A percentile compares a stretch with the other conserved stretches of the same genome.
phyloP scores from a whole-genome alignment of 2,888 invertebrate genomes.

The Anaspis maculata region DNA sequence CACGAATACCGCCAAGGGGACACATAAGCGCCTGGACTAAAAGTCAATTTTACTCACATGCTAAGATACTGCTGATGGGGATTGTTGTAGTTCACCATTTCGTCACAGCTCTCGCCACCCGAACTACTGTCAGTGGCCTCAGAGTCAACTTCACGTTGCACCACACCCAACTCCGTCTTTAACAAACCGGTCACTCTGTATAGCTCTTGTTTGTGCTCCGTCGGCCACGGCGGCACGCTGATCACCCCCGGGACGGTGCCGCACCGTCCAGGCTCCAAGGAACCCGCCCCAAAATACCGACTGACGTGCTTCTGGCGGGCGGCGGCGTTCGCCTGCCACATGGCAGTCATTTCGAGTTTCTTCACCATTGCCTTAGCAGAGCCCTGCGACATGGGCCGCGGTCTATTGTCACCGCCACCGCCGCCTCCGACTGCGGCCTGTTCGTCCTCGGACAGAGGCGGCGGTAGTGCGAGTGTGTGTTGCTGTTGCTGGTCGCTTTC shows the following conservation, averaged over 20 bases:
- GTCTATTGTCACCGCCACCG: too few relatives aligned
- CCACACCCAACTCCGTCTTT: conserved; percentile 61
- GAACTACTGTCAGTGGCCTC: conserved; percentile 92
- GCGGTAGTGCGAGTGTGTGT: not conserved
- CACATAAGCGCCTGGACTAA: too few relatives aligned
- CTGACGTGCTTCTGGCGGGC: conserved; percentile 34
- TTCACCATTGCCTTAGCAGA: conserved; percentile 52
- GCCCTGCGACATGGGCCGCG: conserved; percentile 42
- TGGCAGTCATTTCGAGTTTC: conserved; percentile 45
- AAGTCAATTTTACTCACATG: conserved; percentile 81
- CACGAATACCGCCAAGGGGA: too few relatives aligned
- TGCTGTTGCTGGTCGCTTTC: conserved; percentile 20
- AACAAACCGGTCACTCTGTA: conserved; percentile 66
- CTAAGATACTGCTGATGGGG: conserved; percentile 65
- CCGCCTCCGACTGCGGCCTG: too few relatives aligned
- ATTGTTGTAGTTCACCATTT: conserved; percentile 72
- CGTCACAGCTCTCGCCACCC: conserved; percentile 90
- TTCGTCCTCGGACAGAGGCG: conserved; percentile 22
- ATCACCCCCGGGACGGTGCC: conserved; percentile 28
- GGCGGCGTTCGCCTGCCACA: conserved; percentile 37
- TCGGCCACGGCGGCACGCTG: conserved; percentile 42
- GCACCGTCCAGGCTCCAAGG: conserved; percentile 29
- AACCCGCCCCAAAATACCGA: conserved; percentile 50
- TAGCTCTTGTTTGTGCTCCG: conserved; percentile 48
- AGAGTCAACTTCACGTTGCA: conserved; percentile 75